Conservation (phyloP, 2,113 vertebrate genomes). For the Eulacestoma nigropectus region DNA sequence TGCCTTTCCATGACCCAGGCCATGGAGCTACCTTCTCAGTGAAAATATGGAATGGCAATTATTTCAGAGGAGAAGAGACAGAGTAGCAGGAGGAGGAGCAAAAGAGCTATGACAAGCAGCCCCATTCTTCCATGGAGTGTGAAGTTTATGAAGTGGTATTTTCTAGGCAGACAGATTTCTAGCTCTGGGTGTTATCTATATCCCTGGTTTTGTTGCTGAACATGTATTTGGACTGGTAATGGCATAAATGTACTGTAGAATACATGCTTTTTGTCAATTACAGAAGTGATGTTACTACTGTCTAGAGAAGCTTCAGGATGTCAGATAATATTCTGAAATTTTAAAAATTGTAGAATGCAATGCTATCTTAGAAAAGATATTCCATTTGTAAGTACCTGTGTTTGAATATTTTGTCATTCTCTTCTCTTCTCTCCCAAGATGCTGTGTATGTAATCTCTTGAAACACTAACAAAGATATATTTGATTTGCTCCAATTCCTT, state of each 20-base stretch:
- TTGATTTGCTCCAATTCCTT: background rate
- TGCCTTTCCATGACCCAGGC: background rate
- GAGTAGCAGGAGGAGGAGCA: background rate
- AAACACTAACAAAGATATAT: background rate
- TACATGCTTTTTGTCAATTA: background rate
- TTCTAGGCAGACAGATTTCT: background rate
- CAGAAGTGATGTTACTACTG: background rate
- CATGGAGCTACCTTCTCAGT: background rate
- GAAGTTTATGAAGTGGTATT: background rate
- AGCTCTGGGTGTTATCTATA: background rate
- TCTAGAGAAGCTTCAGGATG: background rate
- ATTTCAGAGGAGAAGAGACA: background rate
- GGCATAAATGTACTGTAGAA: background rate
- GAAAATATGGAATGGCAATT: background rate
- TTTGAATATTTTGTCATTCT: background rate
- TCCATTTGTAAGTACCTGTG: background rate
- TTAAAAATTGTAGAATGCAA: background rate
- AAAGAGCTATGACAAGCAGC: background rate
- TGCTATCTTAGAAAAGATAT: background rate
- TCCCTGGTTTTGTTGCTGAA: background rate
- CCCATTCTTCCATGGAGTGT: background rate
- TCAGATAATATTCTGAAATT: background rate
- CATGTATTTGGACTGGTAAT: background rate
- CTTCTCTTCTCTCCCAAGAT: background rate
- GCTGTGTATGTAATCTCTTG: background rate